Base-by-base conservation (phyloP, 2,113 vertebrate species). In the Carassius auratus region DNA sequence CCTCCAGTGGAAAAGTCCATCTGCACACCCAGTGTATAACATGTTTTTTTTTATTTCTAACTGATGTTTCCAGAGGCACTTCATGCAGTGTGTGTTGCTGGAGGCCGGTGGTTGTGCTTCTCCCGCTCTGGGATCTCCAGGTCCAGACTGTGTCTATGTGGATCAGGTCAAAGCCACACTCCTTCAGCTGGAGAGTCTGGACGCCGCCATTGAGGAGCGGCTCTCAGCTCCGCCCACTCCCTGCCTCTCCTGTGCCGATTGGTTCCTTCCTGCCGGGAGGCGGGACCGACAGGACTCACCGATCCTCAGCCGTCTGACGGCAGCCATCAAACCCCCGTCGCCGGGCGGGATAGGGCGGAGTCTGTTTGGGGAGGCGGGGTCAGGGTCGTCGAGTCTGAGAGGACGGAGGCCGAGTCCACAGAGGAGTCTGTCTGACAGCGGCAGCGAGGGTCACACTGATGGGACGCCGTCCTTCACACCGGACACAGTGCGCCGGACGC, bases 111-210 rank as follows among this genome's bases (percentile, higher is more conserved):
- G 98, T 1, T 97, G 97, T 80, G 92, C 97, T 0, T 96, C 96
- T 8, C 93, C 92, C 79, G 95, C 96, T 33, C 14, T 92, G 85
- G 97, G 95, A 61, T 95, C 95, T 87, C 96, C 96, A 7, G 97
- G 97, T 71, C 98, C 98, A 0, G 97, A 99, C 62, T 98, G 94
- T 55, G 93, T 99, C 33, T 99, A 99, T 1, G 96, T 99, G 8
- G 97, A 99, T 90, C 98, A 99, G 90, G 96, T 96, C 74, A 98
- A 96, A 92, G 94, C 96, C 75, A 96, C 96, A 0, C 93, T 99
- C 48, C 94, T 97, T 68, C 97, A 97, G 78, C 89, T 99, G 90
- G 96, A 97, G 91, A 94, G 91, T 86, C 74, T 97, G 74, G 95
- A 96, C 3, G 86, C 90, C 0, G 93, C 91, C 75, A 94, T 99